Conservation (phyloP, 2,113 vertebrate species). For the Pontoporia blainvillei region DNA sequence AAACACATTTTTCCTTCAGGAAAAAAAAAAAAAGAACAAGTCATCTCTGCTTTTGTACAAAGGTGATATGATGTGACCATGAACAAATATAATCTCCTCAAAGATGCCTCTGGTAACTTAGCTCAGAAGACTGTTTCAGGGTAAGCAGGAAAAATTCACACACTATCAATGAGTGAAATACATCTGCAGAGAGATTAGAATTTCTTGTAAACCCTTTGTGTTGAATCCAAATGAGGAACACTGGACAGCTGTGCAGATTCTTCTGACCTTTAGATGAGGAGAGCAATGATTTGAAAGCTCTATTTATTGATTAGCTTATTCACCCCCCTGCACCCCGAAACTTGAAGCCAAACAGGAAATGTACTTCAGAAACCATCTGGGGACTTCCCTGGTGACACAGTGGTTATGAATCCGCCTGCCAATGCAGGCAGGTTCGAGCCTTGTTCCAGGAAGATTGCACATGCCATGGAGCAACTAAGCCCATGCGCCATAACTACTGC, state of each 20-base stretch:
- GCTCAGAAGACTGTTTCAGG: not conserved
- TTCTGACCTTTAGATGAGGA: not conserved
- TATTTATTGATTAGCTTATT: not conserved
- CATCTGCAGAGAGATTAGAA: not conserved
- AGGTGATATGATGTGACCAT: not conserved
- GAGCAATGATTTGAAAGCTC: not conserved
- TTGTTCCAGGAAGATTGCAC: too few species aligned
- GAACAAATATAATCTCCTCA: slow-evolving; percentile 16
- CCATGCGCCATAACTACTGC: too few species aligned
- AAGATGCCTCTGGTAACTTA: not conserved
- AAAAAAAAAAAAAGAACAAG: not conserved
- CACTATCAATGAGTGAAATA: not conserved
- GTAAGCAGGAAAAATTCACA: slow-evolving; percentile 1
- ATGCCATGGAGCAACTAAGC: too few species aligned
- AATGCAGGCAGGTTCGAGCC: too few species aligned
- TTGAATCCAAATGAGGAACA: not conserved
- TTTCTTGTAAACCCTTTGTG: not conserved
- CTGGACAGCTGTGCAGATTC: not conserved
- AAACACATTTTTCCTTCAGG: slow-evolving; percentile 44
- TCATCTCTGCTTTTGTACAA: not conserved
- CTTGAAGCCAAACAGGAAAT: not conserved
- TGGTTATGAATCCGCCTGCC: too few species aligned
- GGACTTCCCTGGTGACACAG: too few species aligned
- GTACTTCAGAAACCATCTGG: not conserved
- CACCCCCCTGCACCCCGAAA: not conserved